A percentile compares a stretch with the other conserved stretches of the same genome.
Conservation (phyloP, 2,888 invertebrate genomes). For the Eupithecia centaureata region DNA sequence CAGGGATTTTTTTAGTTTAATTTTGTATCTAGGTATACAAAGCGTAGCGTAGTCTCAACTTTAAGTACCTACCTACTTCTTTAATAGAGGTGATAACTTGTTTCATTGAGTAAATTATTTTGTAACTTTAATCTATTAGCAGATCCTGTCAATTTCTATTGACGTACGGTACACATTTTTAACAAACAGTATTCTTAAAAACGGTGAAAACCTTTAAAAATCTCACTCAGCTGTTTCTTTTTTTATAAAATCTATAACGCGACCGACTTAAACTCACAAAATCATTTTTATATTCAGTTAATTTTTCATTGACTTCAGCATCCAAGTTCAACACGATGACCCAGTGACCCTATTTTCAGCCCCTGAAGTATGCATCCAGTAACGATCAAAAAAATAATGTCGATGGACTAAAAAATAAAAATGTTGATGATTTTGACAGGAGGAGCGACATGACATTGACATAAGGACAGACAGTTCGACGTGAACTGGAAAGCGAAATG, state of each 20-base stretch:
- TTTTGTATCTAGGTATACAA: too few relatives aligned
- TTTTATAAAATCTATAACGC: not conserved
- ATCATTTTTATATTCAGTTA: not conserved
- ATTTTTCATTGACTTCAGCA: not conserved
- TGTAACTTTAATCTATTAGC: too few relatives aligned
- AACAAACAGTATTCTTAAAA: not conserved
- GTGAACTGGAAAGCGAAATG: not conserved
- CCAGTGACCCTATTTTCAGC: slow-evolving; percentile 2
- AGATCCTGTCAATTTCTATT: too few relatives aligned
- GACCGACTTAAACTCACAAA: not conserved
- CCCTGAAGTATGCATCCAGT: not conserved
- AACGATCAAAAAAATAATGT: slow-evolving; percentile 6
- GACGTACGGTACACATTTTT: too few relatives aligned
- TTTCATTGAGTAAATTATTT: too few relatives aligned
- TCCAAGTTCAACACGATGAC: too few relatives aligned
- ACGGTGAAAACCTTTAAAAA: not conserved
- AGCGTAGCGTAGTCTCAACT: too few relatives aligned
- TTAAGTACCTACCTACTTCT: too few relatives aligned
- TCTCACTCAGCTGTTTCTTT: not conserved
- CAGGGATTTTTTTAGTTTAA: too few relatives aligned
- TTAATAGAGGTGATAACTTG: too few relatives aligned
- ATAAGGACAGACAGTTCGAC: slow-evolving; percentile 3
- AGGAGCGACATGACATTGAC: slow-evolving; percentile 1
- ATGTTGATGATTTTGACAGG: slow-evolving; percentile 1
- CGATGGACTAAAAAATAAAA: not conserved